Conservation (phyloP, 2,888 invertebrate species). For the Brachyptera putata region DNA sequence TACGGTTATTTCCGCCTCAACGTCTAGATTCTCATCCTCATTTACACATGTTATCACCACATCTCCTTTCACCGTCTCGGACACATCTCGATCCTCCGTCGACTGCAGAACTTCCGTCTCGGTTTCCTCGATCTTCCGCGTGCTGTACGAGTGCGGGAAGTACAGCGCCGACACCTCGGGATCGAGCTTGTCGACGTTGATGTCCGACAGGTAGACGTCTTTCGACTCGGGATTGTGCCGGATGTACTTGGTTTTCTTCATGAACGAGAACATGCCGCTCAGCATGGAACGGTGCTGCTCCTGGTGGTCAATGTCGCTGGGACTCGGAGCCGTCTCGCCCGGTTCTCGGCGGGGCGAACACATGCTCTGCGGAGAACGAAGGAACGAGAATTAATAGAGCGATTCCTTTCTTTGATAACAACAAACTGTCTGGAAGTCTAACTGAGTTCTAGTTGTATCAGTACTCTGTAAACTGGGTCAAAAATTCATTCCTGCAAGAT, state of each 20-base stretch:
- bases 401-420: too few relatives aligned
- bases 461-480: too few relatives aligned
- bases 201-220: constrained; percentile 88
- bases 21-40: constrained; percentile 29
- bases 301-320: not conserved
- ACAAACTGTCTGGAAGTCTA: too few relatives aligned
- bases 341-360: too few relatives aligned
- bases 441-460: too few relatives aligned
- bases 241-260: constrained; percentile 67
- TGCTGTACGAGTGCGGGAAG: constrained; percentile 62
- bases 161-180: constrained; percentile 88
- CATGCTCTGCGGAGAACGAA: too few relatives aligned
- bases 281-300: constrained; percentile 67
- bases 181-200: constrained; percentile 83
- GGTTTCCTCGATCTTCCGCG: not conserved
- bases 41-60: too few relatives aligned
- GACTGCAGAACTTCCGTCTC: not conserved
- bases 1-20: too few relatives aligned
- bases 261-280: constrained; percentile 89
- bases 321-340: not conserved
- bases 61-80: not conserved
- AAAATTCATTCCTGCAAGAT: too few relatives aligned
- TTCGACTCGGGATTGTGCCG: constrained; percentile 62
- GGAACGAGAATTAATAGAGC: too few relatives aligned
- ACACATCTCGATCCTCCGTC: not conserved